Base-by-base conservation (phyloP, 2,888 invertebrate genomes). In the Masnerella sp. region DNA sequence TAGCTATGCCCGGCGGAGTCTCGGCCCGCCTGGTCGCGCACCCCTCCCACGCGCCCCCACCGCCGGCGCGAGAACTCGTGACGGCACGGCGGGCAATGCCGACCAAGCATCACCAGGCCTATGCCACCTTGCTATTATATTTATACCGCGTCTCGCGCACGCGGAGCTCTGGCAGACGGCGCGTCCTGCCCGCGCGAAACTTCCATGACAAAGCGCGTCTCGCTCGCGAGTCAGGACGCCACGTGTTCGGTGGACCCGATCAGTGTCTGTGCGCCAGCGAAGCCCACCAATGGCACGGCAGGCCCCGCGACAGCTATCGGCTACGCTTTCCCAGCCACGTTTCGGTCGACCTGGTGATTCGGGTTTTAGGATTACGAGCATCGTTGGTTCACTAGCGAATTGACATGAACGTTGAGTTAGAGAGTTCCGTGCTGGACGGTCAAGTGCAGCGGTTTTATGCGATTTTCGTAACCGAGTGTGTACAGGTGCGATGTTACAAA, bases 31-130 rank as follows among this genome's bases (percentile, higher is more conserved):
- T 71, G 45, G 51, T 59, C 61, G 69, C 67, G 42, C 73, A 61
- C 73, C 73, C 76, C 74, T 61, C 61, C 73, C 65, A 58, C 65
- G 52, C 75, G 42, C 65, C 75, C 70, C 42, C 71, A 49, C 61
- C 51, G 62, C 67, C 74, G 75, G 32, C 52, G 12, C 59, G 61
- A 68, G 45, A 78, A 81, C 80, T 82, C 83, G 85, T 84, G 85
- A 85, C 83, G 83, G 83, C 81, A 83, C 83, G 84, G 82, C 83
- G 82, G 82, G 84, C 83, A 85, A 86, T 84, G 84, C 85, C 84
- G 84, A 81, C 81, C 82, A 84, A 85, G 84, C 85, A 85, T 86
- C 87, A 85, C 85, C 84, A 85, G 85, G 84, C 82, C 82, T 83
- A 79, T 47, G 56, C 80, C 76, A 82, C 83, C 81, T 85, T 82